Evolutionary conservation across 2,888 invertebrate species (phyloP).

Genomic region (Rhingia campestris): DNA sequence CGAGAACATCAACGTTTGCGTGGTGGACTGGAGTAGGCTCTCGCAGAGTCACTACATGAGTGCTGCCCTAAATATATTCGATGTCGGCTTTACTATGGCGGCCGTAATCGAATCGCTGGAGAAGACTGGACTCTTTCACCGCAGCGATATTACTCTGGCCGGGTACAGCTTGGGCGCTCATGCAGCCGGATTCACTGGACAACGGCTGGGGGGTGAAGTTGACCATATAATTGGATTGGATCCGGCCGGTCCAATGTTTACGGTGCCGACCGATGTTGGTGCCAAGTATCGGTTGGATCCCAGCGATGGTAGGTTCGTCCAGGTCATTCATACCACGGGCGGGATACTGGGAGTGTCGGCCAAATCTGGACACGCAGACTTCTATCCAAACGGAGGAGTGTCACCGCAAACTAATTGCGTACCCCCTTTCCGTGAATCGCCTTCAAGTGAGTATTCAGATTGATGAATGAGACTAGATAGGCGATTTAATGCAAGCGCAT

Average conservation of each 20-base stretch:
- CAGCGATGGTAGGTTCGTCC: slow-evolving; percentile 80
- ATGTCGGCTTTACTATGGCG: slow-evolving; percentile 81
- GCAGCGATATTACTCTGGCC: slow-evolving; percentile 80
- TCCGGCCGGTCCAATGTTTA: slow-evolving; percentile 82
- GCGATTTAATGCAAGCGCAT: slow-evolving; percentile 23
- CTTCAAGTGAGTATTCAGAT: slow-evolving; percentile 78
- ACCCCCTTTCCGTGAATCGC: slow-evolving; percentile 78
- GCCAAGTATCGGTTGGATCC: slow-evolving; percentile 79
- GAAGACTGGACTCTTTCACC: slow-evolving; percentile 77
- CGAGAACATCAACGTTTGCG: slow-evolving; percentile 80
- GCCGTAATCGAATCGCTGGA: slow-evolving; percentile 80
- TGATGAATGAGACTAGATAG: slow-evolving; percentile 53
- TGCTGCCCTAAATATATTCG: slow-evolving; percentile 81
- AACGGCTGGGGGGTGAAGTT: slow-evolving; percentile 78
- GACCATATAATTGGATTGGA: slow-evolving; percentile 82
- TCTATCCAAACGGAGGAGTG: slow-evolving; percentile 81
- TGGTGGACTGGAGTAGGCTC: slow-evolving; percentile 81
- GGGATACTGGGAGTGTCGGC: slow-evolving; percentile 79
- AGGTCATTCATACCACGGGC: slow-evolving; percentile 81
- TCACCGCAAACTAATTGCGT: slow-evolving; percentile 81
- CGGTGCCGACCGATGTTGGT: slow-evolving; percentile 79
- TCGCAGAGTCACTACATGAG: slow-evolving; percentile 80
- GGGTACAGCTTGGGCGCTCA: slow-evolving; percentile 82
- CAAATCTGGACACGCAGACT: slow-evolving; percentile 82
- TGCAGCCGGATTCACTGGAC: slow-evolving; percentile 81